Base-by-base conservation (phyloP, 2,113 vertebrate genomes). In the Turnix velox region DNA sequence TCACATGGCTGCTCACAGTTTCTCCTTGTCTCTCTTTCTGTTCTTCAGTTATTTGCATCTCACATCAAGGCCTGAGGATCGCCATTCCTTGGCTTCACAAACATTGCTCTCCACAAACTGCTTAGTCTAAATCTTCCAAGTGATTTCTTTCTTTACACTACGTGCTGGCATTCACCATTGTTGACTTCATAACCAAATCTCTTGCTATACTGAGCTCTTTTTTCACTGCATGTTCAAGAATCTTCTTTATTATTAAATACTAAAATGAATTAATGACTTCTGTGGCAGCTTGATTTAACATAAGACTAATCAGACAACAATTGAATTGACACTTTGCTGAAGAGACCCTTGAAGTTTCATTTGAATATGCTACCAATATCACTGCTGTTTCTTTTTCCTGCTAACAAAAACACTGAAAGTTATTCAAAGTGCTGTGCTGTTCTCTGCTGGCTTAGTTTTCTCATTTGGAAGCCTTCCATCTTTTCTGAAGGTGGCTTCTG, bases 281-380 rank as follows among this genome's bases (percentile, higher is more conserved):
- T 40, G 40, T 89, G 75, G 48, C 87, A 93, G 51, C 79, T 87
- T 96, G 89, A 77, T 95, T 96, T 83, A 93, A 84, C 83, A 93
- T 95, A 97, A 96, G 76, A 75, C 92, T 93, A 96, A 96, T 69
- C 79, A 96, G 86, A 94, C 45, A 95, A 91, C 92, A 96, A 84
- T 89, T 91, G 94, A 94, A 90, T 95, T 95, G 89, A 92, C 74
- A 91, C 35, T 63, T 84, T 85, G 54, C 76, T 74, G 27, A 68
- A 95, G 85, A 91, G 40, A 77, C 48, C 61, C 30, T 92, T 96
- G 86, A 94, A 90, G 63, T 94, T 95, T 88, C 77, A 73, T 86
- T 62, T 78, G 79, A 96, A 66, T 83, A 87, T 71, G 66, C 92
- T 87, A 74, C 57, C 72, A 92, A 62, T 43, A 22, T 46, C 69